Conservation (phyloP, 2,797 vertebrate genomes). For the Sebastolobus alascanus region DNA sequence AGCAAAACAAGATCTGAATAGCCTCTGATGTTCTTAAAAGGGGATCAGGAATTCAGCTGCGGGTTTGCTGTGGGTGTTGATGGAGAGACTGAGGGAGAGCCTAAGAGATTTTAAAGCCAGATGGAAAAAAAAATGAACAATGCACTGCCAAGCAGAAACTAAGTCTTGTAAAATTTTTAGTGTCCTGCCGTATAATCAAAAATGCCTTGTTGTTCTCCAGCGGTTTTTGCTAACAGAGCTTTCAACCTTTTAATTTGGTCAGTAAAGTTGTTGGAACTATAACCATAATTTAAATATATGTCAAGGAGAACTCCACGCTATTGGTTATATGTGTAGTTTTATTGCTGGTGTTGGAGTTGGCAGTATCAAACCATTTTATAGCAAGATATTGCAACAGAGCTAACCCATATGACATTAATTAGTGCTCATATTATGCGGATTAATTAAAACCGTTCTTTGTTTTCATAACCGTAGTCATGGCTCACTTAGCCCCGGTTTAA, state of each 20-base stretch:
- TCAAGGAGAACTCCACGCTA: neutral
- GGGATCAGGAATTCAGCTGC: constrained; percentile 52
- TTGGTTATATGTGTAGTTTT: neutral
- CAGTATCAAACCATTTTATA: neutral
- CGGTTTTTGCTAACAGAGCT: constrained; percentile 22
- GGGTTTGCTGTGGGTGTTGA: constrained; percentile 65
- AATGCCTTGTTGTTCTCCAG: constrained; percentile 40
- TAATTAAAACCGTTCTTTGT: neutral
- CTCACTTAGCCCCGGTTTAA: neutral
- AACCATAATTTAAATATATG: constrained; percentile 17
- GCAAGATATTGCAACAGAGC: neutral
- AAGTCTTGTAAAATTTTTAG: constrained; percentile 56
- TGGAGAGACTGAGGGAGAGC: constrained; percentile 39
- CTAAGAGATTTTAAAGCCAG: constrained; percentile 50
- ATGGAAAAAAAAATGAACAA: constrained; percentile 59
- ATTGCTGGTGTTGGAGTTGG: neutral
- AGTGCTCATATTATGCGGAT: neutral
- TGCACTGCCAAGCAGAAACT: constrained; percentile 51
- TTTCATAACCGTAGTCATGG: neutral
- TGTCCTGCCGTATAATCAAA: constrained; percentile 51
- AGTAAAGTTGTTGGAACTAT: constrained; percentile 28
- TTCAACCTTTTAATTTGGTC: constrained; percentile 23
- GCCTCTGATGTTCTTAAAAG: constrained; percentile 38
- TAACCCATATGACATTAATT: neutral
- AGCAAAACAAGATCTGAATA: constrained; percentile 29